These are phyloP conservation scores for Astreopora myriophthalma DNA, from an alignment of 64 coral and sea anemone species.

Conservation along the genomic window DNA sequence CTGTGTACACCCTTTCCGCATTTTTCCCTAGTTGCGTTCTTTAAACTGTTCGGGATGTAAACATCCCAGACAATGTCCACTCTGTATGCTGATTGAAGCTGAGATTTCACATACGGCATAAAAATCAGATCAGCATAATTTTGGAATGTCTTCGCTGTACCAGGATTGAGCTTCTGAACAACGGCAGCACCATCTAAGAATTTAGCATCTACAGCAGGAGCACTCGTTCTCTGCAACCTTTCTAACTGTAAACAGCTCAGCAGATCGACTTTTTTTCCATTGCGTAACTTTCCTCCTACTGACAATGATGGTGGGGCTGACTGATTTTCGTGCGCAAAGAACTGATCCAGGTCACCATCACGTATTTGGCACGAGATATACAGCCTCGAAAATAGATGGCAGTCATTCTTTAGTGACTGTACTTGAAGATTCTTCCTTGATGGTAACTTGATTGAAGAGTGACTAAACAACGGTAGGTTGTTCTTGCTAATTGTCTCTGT, in stretches of 20 bases:
- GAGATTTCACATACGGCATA: neutral
- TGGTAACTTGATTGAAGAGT: too few relatives aligned
- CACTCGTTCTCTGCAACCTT: neutral
- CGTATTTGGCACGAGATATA: neutral
- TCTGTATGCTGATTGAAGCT: neutral
- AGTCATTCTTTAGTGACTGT: too few relatives aligned
- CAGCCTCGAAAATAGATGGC: neutral
- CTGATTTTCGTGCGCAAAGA: constrained; percentile 10
- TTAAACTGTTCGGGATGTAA: neutral
- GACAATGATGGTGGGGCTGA: neutral
- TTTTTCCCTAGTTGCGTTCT: neutral
- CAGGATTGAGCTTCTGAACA: constrained; percentile 23
- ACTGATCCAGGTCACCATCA: neutral
- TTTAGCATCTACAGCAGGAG: neutral
- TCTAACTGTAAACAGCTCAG: neutral
- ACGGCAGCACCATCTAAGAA: constrained; percentile 6
- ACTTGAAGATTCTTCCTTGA: too few relatives aligned
- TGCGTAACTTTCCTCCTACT: neutral
- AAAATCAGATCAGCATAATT: neutral
- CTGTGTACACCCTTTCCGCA: neutral
- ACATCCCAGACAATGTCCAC: constrained; percentile 7
- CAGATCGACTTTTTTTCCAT: neutral
- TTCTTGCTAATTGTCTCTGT: too few relatives aligned
- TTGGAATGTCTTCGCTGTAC: neutral
- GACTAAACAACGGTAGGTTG: too few relatives aligned